These are phyloP conservation scores for Agonopterix arenella DNA, from an alignment of 2,888 invertebrate species.

Conservation along the genomic window DNA sequence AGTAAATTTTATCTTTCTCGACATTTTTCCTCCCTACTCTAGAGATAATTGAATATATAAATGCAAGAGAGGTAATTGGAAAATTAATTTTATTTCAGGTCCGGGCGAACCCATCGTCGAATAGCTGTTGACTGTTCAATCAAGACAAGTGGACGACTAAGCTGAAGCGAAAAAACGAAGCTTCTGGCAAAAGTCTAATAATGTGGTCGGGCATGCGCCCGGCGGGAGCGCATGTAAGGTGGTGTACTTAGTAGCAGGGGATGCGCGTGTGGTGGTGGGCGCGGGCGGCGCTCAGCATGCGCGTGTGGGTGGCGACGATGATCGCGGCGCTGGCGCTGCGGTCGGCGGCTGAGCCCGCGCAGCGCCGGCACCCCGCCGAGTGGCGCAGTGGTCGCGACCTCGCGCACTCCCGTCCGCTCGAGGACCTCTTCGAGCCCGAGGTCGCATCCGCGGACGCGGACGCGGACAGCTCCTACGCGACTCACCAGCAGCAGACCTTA, in stretches of 20 bases:
- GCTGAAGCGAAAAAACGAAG: constrained; percentile 23
- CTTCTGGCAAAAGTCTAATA: constrained; percentile 39
- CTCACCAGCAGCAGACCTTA: constrained; percentile 24
- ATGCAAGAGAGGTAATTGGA: constrained; percentile 5
- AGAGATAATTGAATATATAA: no score
- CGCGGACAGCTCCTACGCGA: constrained; percentile 29
- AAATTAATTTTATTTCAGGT: constrained; percentile 33
- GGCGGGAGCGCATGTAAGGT: constrained; percentile 43
- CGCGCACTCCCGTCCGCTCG: constrained; percentile 48
- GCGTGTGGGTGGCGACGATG: constrained; percentile 59
- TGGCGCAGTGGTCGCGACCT: constrained; percentile 51
- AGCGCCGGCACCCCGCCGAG: constrained; percentile 45
- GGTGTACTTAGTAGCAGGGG: constrained; percentile 61
- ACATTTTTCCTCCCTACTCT: no score
- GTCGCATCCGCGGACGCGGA: constrained; percentile 20
- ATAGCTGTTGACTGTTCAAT: constrained; percentile 9
- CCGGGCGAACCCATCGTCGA: constrained; percentile 6
- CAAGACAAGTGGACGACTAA: constrained; percentile 12
- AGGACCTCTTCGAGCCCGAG: constrained; percentile 61
- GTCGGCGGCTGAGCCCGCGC: constrained; percentile 52
- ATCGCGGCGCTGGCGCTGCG: constrained; percentile 64
- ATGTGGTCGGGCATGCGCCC: constrained; percentile 67
- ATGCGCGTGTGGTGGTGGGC: constrained; percentile 49
- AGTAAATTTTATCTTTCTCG: no score
- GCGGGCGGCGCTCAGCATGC: constrained; percentile 57